phyloP scores from a whole-genome alignment of 1,140 invertebrate species.

The Linepithema humile region DNA sequence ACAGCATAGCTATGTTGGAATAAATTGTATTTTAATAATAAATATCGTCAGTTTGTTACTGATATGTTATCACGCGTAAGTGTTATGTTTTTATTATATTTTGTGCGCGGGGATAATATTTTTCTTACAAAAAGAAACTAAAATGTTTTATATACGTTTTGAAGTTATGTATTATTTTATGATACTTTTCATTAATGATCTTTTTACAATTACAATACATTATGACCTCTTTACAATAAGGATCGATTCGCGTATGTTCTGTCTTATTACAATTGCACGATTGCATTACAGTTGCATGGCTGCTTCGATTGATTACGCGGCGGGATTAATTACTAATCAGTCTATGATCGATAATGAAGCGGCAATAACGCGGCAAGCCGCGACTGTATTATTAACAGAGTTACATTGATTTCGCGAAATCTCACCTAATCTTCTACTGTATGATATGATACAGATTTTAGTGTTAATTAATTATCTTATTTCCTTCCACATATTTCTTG shows the following conservation, averaged over 20 bases:
- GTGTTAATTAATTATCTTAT: neutral
- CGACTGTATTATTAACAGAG: constrained; percentile 35
- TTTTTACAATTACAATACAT: too few relatives aligned
- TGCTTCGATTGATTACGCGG: constrained; percentile 34
- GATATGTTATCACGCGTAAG: too few relatives aligned
- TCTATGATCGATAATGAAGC: constrained; percentile 34
- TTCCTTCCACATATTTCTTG: neutral
- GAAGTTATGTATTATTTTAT: too few relatives aligned
- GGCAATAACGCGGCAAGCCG: constrained; percentile 34
- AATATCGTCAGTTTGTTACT: neutral
- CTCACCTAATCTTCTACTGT: neutral
- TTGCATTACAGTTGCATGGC: neutral
- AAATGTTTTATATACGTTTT: too few relatives aligned
- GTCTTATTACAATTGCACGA: neutral
- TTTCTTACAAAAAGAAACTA: too few relatives aligned
- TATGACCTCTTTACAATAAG: too few relatives aligned
- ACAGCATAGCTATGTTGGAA: neutral
- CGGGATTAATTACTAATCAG: constrained; percentile 46
- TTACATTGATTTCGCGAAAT: constrained; percentile 28
- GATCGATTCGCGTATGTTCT: too few relatives aligned
- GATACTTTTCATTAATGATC: too few relatives aligned
- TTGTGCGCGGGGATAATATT: too few relatives aligned
- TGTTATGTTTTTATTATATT: too few relatives aligned
- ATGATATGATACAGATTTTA: neutral
- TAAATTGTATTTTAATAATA: neutral